Base-by-base conservation (phyloP, 2,888 invertebrate genomes). In the Sepiola atlantica region DNA sequence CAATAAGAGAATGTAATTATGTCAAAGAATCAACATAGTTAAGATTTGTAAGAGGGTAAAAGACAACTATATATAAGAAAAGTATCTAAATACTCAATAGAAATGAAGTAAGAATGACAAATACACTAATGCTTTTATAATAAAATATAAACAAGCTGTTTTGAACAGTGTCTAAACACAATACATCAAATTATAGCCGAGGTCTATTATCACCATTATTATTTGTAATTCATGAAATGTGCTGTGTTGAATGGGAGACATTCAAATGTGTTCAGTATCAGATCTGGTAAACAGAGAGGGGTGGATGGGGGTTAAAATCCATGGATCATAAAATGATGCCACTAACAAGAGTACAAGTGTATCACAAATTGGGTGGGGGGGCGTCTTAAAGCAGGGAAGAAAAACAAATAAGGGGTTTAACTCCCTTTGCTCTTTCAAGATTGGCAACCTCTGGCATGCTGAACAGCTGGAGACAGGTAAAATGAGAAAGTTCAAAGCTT, bases 151-250 rank as follows among this genome's bases (percentile, higher is more conserved):
- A 77, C n/a, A 77, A 77, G 77, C 32, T n/a, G 77, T 77, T 10
- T 77, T 77, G 77, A 77, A 77, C 32, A 77, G 77, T 32, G n/a
- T 77, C 77, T 12, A 77, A 77, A 77, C 77, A 77, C 77, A 77
- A 77, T 77, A 77, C 77, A 77, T 77, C 77, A 77, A 77, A 77
- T 77, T 77, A 77, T 77, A 77, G 77, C 32, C 77, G 32, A n/a
- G 77, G 77, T 32, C 77, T 77, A 77, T 77, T 77, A 77, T 77
- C 77, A 77, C 77, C 77, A 77, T 77, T 77, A 77, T 77, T 77
- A 77, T 77, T 77, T n/a, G 77, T 77, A 77, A 77, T 77, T 77
- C 77, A 77, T n/a, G n/a, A 77, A 77, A 77, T 77, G n/a, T 77
- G n/a, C 77, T 16, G 32, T 16, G 32, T 32, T 77, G 77, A 77